A percentile compares a stretch with the other conserved stretches of the same genome.
Conservation (phyloP, 2,797 vertebrate genomes). For the Acanthiza pusilla region DNA sequence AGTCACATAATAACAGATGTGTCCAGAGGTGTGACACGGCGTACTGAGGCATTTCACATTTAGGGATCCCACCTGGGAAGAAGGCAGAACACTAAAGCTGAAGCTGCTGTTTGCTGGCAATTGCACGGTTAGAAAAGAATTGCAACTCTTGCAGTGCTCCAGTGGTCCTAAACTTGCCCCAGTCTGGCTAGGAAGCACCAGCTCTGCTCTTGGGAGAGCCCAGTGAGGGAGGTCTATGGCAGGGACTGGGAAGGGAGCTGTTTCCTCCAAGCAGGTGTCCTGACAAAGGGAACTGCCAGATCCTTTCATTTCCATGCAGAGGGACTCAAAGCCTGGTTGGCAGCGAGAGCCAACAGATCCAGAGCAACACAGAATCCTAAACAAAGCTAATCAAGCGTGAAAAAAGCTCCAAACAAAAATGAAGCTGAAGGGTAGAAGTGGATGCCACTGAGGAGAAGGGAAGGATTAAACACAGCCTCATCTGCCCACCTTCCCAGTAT, state of each 20-base stretch:
- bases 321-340: neutral
- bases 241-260: neutral
- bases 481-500: neutral
- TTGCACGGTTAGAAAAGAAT: neutral
- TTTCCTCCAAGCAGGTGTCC: constrained; percentile 5
- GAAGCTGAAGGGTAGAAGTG: neutral
- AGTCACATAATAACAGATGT: constrained; percentile 96
- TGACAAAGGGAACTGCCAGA: constrained; percentile 3
- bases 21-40: constrained; percentile 96
- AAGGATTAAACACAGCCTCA: neutral
- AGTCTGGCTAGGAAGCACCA: neutral
- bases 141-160: neutral
- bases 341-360: neutral
- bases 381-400: neutral
- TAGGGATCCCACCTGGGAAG: constrained; percentile 88
- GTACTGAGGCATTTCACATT: constrained; percentile 91
- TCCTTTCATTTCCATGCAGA: neutral
- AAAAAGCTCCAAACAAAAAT: neutral
- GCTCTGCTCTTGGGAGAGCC: neutral
- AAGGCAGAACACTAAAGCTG: constrained; percentile 16
- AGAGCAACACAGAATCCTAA: neutral
- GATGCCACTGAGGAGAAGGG: neutral
- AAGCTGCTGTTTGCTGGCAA: neutral
- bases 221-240: neutral
- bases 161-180: neutral